phyloP scores from a whole-genome alignment of 2,888 invertebrate genomes.

The Ectemnius continuus region DNA sequence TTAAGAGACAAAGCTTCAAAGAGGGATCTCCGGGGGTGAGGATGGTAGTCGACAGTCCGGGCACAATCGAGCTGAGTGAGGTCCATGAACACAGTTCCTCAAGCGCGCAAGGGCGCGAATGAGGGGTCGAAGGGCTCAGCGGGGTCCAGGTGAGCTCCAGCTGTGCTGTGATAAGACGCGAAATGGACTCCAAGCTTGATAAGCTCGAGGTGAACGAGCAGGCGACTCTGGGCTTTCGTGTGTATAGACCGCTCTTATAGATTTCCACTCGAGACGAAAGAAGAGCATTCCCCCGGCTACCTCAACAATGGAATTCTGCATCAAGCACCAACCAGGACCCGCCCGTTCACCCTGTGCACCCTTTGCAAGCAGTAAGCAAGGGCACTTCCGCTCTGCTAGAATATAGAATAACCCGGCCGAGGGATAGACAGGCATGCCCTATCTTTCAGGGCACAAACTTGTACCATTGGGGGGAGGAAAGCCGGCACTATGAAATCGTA shows the following conservation, averaged over 20 bases:
- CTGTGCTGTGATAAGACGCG: constrained; percentile 46
- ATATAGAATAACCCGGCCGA: too few species aligned
- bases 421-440: constrained; percentile 32
- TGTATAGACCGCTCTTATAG: constrained; percentile 43
- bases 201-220: neutral
- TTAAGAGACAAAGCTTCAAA: constrained; percentile 14
- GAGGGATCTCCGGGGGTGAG: too few species aligned
- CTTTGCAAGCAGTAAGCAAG: too few species aligned
- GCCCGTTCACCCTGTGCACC: neutral
- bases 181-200: constrained; percentile 49
- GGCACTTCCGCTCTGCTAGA: too few species aligned
- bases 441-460: constrained; percentile 23
- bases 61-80: neutral
- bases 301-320: constrained; percentile 50
- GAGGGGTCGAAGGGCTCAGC: neutral
- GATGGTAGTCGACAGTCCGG: neutral
- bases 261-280: constrained; percentile 63
- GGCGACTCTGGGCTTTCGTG: neutral
- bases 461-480: constrained; percentile 23
- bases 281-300: constrained; percentile 52
- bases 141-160: constrained; percentile 23
- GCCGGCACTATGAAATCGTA: constrained; percentile 20
- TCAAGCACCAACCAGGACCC: constrained; percentile 28
- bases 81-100: neutral
- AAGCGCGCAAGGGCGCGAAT: neutral